Evolutionary conservation across 2,888 invertebrate genomes (phyloP), one percentile per base, ranked within the genome.

Genomic region (Leucozona laternaria): DNA sequence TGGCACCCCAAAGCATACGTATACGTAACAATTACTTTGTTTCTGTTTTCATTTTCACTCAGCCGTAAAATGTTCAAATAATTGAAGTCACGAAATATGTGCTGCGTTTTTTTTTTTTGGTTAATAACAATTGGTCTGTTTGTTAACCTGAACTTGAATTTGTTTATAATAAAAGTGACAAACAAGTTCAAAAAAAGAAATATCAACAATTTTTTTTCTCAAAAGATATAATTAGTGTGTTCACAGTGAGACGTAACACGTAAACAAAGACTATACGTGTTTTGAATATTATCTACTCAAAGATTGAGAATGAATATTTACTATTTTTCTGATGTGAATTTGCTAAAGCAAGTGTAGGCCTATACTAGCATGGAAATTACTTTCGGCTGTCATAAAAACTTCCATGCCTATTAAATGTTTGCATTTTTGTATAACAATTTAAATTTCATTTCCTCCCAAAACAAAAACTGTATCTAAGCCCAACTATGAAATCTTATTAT

Each of bases 11-110:
- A 70, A 58, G 22, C 66, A n/a, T n/a, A n/a, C n/a, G n/a, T n/a
- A n/a, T n/a, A 31, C 34, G 17, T 22, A 81, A 84, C 79, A 84
- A 79, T 84, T 84, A 79, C 62, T 70, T 64, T 50, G n/a, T 53
- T 73, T 79, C 68, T 84, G 57, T 64, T 64, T 43, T 55, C 50
- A 43, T 75, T 64, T 66, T 40, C 15, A 50, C 66, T 66, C 31
- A 31, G 22, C 66, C 50, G 50, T 66, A 66, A 66, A 66, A 66
- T 66, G 20, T 66, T 50, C 34, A 5, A 31, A 50, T 50, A 34
- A 64, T 34, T 66, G 20, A 50, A 66, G 66, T 66, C 66, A 66
- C 48, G 50, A 66, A 66, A 50, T 50, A 34, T 66, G 34, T 50
- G 64, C 17, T 28, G 1, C 11, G 17, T 48, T 13, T 13, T 48